Evolutionary conservation across 2,797 vertebrate genomes (phyloP), one percentile per base, ranked within the genome.

Genomic region (Labeo calbasu): DNA sequence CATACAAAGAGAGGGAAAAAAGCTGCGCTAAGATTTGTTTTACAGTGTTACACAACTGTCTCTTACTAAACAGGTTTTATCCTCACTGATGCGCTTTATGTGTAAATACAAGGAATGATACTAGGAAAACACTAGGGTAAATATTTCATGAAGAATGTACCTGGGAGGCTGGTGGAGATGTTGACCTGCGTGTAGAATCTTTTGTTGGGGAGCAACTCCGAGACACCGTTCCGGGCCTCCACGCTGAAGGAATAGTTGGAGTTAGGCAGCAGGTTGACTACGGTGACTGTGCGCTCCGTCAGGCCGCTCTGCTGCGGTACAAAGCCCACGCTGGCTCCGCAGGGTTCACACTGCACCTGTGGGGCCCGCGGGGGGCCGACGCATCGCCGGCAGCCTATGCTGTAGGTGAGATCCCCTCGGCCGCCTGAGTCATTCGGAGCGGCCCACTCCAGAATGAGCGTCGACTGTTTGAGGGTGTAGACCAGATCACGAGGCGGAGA

Each of bases 221-320:
- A 98, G 63, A 99, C 97, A 0, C 97, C 97, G 12, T 98, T 99
- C 77, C 96, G 88, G 1, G 98, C 97, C 0, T 93, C 95, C 82
- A 98, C 97, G 0, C 95, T 96, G 89, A 98, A 97, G 7, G 96
- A 96, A 93, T 98, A 99, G 95, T 96, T 97, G 92, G 91, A 92
- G 21, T 96, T 95, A 9, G 97, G 95, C 81, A 96, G 94, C 40
- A 99, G 95, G 89, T 97, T 97, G 59, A 98, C 92, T 91, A 98
- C 93, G 0, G 97, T 98, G 83, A 96, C 97, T 0, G 96, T 96
- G 48, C 94, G 92, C 8, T 95, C 96, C 11, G 93, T 95, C 83
- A 99, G 92, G 69, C 96, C 96, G 0, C 92, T 93, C 94, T 97
- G 97, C 94, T 98, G 97, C 0, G 97, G 97, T 83, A 99, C 94